Evolutionary conservation across 2,797 vertebrate species (phyloP), one percentile per base, ranked within the genome.

Genomic region (Thaleichthys pacificus): DNA sequence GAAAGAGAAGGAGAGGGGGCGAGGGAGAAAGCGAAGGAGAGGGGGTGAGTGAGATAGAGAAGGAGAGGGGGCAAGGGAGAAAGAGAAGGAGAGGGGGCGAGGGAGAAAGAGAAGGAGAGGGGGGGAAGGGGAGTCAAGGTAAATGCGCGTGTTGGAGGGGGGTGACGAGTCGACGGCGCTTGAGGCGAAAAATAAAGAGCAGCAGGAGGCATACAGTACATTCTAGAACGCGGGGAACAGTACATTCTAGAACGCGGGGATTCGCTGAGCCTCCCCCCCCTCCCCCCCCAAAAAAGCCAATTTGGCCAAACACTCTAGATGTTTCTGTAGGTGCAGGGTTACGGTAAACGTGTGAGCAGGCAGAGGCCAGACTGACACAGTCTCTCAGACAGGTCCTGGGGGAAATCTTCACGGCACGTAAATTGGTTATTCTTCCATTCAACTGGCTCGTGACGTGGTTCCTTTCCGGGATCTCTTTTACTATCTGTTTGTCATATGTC

Each of bases 381-480:
- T 75, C 35, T 58, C 61, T 65, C 82, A 84, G 85, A 88, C 87
- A 67, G 79, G 82, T 83, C 88, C 85, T 77, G 35, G 12, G 85
- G 86, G 87, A 90, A 91, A 89, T 88, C 77, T 84, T 66, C 74
- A 47, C 74, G 73, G 64, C 79, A 77, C 76, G 85, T 84, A 77
- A 85, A 84, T 78, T 74, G 72, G 78, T 85, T 85, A 71, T 87
- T 89, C 84, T 80, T 67, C 71, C 62, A 85, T 86, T 89, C 79
- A 83, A 83, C 84, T 77, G 74, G 76, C 79, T 82, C 77, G 82
- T 86, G 85, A 87, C 85, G 83, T 68, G 77, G 80, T 77, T 82
- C 78, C 73, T 56, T 87, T 88, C 86, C 83, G 85, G 83, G 82
- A 85, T 84, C 75, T 82, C 69, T 86, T 86, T 89, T 75, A 87